phyloP scores from a whole-genome alignment of 2,888 invertebrate genomes.

The Xestobium rufovillosum region DNA sequence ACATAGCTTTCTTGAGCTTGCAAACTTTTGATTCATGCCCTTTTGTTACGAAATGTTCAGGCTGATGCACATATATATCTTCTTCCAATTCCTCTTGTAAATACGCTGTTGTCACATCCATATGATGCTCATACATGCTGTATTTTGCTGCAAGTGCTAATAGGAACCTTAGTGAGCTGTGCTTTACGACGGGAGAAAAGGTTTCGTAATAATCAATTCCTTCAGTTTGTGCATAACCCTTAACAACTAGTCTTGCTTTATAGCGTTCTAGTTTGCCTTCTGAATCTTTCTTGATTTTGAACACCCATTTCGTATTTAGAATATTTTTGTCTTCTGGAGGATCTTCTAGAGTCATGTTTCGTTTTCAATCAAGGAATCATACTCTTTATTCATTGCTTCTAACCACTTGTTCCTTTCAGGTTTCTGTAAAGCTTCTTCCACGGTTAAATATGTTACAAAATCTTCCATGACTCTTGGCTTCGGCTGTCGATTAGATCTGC shows the following conservation, averaged over 20 bases:
- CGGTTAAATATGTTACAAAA: background rate
- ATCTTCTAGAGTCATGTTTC: background rate
- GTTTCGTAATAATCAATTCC: background rate
- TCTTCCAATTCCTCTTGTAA: background rate
- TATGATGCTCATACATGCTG: background rate
- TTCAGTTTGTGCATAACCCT: background rate
- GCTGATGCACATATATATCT: constrained; percentile 2
- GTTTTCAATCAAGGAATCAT: background rate
- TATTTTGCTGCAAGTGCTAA: background rate
- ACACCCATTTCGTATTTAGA: background rate
- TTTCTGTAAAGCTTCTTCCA: constrained; percentile 1
- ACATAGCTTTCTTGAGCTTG: constrained; percentile 1
- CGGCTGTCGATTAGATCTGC: background rate
- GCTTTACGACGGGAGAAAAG: background rate
- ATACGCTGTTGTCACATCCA: background rate
- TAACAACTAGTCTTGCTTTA: constrained; percentile 1
- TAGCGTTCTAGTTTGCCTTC: background rate
- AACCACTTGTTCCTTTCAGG: background rate
- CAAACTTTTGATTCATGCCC: background rate
- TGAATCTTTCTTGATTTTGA: background rate
- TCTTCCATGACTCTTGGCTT: background rate
- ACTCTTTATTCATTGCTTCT: background rate
- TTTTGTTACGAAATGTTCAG: background rate
- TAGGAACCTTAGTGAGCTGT: background rate
- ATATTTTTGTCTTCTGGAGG: constrained; percentile 1